Evolutionary conservation across 2,113 vertebrate species (phyloP).

Genomic region (Alethe diademata): DNA sequence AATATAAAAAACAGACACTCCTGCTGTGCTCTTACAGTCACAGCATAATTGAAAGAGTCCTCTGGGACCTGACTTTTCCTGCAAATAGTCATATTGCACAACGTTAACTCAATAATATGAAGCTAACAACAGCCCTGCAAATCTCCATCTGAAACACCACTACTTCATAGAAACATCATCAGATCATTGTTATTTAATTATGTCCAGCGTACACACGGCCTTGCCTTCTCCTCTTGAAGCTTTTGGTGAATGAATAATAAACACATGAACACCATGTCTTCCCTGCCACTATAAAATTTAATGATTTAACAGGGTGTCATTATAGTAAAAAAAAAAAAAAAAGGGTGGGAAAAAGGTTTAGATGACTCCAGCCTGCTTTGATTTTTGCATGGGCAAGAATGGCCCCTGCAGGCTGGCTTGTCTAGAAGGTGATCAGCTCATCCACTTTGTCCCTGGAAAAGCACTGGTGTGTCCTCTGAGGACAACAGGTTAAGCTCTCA

Average conservation of each 20-base stretch:
- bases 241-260: neutral
- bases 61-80: conserved; percentile 25
- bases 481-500: neutral
- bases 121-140: conserved; percentile 1
- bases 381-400: neutral
- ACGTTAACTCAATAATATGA: conserved; percentile 29
- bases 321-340: neutral
- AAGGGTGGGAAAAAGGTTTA: neutral
- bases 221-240: neutral
- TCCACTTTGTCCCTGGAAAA: accelerated
- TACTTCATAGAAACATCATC: neutral
- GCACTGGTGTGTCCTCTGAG: neutral
- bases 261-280: neutral
- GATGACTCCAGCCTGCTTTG: neutral
- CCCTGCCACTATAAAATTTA: neutral
- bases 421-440: neutral
- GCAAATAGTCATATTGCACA: neutral
- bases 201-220: neutral
- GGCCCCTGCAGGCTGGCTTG: neutral
- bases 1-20: conserved; percentile 17
- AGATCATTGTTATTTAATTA: neutral
- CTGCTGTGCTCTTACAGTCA: conserved; percentile 15
- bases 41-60: conserved; percentile 7
- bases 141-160: neutral
- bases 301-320: neutral